Base-by-base conservation (phyloP, 2,888 invertebrate genomes). In the Mesopsocus fuscifrons region DNA sequence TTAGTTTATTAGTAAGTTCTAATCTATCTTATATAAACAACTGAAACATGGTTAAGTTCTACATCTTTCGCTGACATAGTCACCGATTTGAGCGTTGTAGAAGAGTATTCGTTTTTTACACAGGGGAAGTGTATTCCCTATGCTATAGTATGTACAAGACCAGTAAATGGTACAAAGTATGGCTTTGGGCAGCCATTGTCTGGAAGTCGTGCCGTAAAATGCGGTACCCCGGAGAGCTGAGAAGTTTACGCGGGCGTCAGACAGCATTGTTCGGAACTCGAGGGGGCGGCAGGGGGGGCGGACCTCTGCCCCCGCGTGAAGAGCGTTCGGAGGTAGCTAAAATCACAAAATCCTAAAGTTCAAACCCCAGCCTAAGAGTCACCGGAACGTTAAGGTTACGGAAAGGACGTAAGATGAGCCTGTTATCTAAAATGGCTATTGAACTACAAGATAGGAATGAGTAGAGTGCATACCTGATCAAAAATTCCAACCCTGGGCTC, bases 221-320 rank as follows among this genome's bases (percentile, higher is more conserved):
- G n/a, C n/a, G n/a, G n/a, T n/a, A n/a, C n/a, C n/a, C n/a, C n/a
- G n/a, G n/a, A n/a, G n/a, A n/a, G n/a, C n/a, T n/a, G n/a, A n/a
- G n/a, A n/a, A n/a, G n/a, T n/a, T n/a, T n/a, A n/a, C n/a, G 75
- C 79, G 77, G 74, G 73, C 75, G 79, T 81, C 79, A 81, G 71
- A 81, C 80, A 67, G 69, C 71, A 63, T 76, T 73, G 67, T 75
- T 72, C 59, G 78, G 78, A 68, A 77, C 79, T 59, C 78, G 72
- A 60, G 78, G 78, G 53, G 80, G 81, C 53, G 77, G 82, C 65
- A 80, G 74, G 60, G 81, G 79, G 53, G 83, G 83, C 62, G 82
- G 81, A 61, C 49, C 30, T 50, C 49, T 35, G 51, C 49, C 26
- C 60, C 71, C 72, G 62, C 67, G 72, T 67, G 83, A 83, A 68